A percentile compares a stretch with the other conserved stretches of the same genome.
Evolutionary conservation across 1,140 invertebrate species (phyloP).

Genomic region (Diorhabda elongata): DNA sequence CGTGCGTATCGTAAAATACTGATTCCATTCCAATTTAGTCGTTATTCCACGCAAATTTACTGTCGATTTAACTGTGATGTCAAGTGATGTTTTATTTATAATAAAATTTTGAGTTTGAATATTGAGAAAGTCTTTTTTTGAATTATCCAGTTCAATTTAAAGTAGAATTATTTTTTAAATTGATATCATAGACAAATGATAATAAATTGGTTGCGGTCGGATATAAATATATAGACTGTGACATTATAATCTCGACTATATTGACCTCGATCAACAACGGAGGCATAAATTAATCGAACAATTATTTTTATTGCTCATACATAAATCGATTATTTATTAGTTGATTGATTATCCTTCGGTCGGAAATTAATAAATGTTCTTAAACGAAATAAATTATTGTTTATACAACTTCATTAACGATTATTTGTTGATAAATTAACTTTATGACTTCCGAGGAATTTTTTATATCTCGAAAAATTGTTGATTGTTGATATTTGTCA

Average conservation of each 20-base stretch:
- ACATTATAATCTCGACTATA: slow-evolving; percentile 2
- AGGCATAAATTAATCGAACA: slow-evolving; percentile 16
- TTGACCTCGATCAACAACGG: slow-evolving; percentile 15
- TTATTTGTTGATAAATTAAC: slow-evolving; percentile 10
- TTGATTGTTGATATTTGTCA: too few relatives aligned
- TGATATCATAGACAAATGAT: too few relatives aligned
- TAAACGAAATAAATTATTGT: slow-evolving; percentile 15
- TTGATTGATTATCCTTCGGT: slow-evolving; percentile 16
- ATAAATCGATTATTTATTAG: slow-evolving; percentile 15
- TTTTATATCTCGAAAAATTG: neutral
- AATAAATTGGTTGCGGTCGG: too few relatives aligned
- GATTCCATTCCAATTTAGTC: too few relatives aligned
- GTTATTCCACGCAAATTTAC: too few relatives aligned
- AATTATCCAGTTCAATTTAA: too few relatives aligned
- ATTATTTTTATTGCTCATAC: slow-evolving; percentile 20
- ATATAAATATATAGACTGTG: neutral
- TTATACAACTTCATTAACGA: slow-evolving; percentile 17
- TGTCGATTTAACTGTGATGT: too few relatives aligned
- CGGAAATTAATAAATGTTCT: slow-evolving; percentile 16
- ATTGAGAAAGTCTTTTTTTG: too few relatives aligned
- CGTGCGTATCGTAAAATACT: too few relatives aligned
- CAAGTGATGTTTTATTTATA: too few relatives aligned
- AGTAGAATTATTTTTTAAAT: too few relatives aligned
- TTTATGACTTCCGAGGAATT: slow-evolving; percentile 12
- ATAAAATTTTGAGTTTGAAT: too few relatives aligned